Base-by-base conservation (phyloP, 2,797 vertebrate genomes). In the Lates japonicus region DNA sequence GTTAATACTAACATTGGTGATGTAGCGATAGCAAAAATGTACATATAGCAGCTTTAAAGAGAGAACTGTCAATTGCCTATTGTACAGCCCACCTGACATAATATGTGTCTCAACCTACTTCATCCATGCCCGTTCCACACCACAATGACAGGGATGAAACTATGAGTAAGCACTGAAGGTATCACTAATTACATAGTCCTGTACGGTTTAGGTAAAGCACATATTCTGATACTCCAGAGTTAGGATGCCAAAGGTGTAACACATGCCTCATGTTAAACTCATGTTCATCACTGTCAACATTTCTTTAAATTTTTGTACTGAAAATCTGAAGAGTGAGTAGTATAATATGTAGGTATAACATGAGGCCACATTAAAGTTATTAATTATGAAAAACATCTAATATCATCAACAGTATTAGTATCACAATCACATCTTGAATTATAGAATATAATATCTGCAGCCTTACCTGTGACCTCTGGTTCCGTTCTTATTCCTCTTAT, bases 401-500 rank as follows among this genome's bases (percentile, higher is more conserved):
- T 25, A 74, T 29, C 6, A 48, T 2, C 48, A 57, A 20, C 8
- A 63, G 19, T 19, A 33, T 42, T 4, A 41, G 6, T 12, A 25
- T 46, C 2, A 9, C 64, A 58, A 44, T 20, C n/a, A 29, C 25
- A 67, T 33, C 7, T 16, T 20, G 8, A 25, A 42, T 12, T 22
- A 31, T 11, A 29, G 20, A 41, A 14, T 60, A 13, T 37, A 39
- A 37, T 0, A 16, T 71, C 14, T 78, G 8, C 20, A 57, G 55
- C 59, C 83, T 86, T 55, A 94, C 93, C 92, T 87, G 14, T 78
- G 73, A 39, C 90, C 92, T 17, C 90, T 92, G 46, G 83, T 89
- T 63, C 96, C 96, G 33, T 93, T 94, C 61, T 83, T 93, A 70
- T 85, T 93, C 29, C 95, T 96, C 70, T 82, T 92, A 78, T 87